Conservation (phyloP, 2,113 vertebrate species). For the Vulpes ferrilata region DNA sequence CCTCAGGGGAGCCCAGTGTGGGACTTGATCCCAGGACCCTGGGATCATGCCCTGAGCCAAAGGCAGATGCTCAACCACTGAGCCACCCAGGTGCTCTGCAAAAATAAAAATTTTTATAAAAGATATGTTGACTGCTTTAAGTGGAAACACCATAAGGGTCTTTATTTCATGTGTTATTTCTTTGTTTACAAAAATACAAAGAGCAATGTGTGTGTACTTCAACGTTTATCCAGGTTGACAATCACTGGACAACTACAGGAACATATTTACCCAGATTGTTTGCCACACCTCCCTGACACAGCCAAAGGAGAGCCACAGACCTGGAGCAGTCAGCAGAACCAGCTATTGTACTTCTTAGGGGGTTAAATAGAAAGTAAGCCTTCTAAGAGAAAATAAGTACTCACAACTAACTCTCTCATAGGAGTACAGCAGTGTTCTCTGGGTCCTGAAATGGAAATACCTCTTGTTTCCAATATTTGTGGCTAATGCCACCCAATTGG, state of each 20-base stretch:
- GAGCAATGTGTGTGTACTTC: neutral
- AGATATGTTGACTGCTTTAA: neutral
- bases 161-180: neutral
- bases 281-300: constrained; percentile 50
- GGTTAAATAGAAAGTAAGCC: neutral
- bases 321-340: constrained; percentile 49
- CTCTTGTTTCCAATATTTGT: neutral
- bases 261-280: constrained; percentile 66
- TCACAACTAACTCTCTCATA: neutral
- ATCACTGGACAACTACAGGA: neutral
- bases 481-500: neutral
- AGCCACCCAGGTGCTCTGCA: too few relatives aligned
- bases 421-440: neutral
- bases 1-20: too few relatives aligned
- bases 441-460: neutral
- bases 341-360: neutral
- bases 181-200: neutral
- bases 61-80: too few relatives aligned
- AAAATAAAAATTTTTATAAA: neutral
- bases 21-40: too few relatives aligned
- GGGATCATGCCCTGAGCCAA: too few relatives aligned
- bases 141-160: neutral
- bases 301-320: constrained; percentile 63
- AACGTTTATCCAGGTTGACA: neutral
- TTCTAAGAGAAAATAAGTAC: neutral